Evolutionary conservation across 37 sponge, comb jelly and placozoan genomes (phyloP).

Genomic region (Axinella damicornis): DNA sequence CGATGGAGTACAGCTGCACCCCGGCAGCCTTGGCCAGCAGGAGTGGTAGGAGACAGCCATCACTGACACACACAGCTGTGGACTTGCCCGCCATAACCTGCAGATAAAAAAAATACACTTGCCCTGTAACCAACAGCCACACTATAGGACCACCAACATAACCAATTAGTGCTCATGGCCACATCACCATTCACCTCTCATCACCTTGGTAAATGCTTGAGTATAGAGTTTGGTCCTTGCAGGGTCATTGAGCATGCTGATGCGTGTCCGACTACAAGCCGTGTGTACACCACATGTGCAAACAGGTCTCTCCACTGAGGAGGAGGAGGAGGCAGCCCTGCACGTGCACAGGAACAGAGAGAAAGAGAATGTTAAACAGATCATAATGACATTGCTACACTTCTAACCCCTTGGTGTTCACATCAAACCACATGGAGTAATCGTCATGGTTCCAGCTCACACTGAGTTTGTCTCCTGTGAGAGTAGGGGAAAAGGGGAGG

Average conservation of each 20-base stretch:
- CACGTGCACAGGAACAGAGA: no score
- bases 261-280: conserved; percentile 62
- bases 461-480: conserved; percentile 45
- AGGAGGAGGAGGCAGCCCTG: background rate
- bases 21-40: conserved; percentile 1
- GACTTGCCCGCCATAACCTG: conserved; percentile 31
- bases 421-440: conserved; percentile 79
- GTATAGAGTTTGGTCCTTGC: conserved; percentile 6
- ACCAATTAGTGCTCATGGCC: no score
- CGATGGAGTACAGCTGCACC: conserved; percentile 15
- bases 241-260: conserved; percentile 74
- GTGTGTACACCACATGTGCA: conserved; percentile 81
- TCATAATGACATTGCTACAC: background rate
- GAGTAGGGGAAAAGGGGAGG: background rate
- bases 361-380: no score
- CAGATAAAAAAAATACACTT: no score
- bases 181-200: no score
- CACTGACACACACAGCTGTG: conserved; percentile 58
- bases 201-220: conserved; percentile 46
- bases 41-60: conserved; percentile 56
- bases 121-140: no score
- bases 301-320: conserved; percentile 60
- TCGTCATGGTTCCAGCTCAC: conserved; percentile 67
- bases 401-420: background rate
- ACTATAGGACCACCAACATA: no score